Evolutionary conservation across 2,113 vertebrate genomes (phyloP), one percentile per base, ranked within the genome.

Genomic region (Oenanthe oenanthe): DNA sequence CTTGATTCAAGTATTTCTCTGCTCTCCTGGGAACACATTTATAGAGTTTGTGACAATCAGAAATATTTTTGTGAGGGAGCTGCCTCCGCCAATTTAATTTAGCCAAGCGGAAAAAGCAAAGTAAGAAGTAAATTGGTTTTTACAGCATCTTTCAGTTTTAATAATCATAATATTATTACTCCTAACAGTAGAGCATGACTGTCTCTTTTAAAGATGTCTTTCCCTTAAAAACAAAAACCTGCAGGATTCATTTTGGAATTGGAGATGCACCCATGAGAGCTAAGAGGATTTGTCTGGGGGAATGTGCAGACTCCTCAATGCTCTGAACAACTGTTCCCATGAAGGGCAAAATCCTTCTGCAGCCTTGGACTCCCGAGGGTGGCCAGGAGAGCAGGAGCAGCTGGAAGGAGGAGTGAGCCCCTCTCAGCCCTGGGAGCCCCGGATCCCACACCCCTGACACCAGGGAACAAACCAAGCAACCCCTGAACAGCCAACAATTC

Each of bases 81-180:
- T 76, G 80, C 84, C 73, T 89, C 63, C n/a, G 7, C 86, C 75
- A n/a, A 77, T 81, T 85, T 80, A 75, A 65, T 95, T 85, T 72
- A 77, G 81, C 74, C 74, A 66, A 81, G 73, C 2, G 1, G 78
- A 75, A 67, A 81, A 63, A 53, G 78, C 71, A 89, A 92, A 92
- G 54, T 38, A 75, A 81, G 73, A 24, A 91, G 75, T 72, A 85
- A 93, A 88, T 82, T 62, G 75, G 71, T 73, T 94, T 93, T 71
- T 77, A 89, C 45, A 70, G 84, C 60, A 73, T 65, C 79, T 63
- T 75, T 96, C 91, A 60, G 40, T 86, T 96, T 88, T 88, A 91
- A 80, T 83, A 83, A 91, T 73, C 66, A 42, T 88, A 91, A 77
- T 63, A 58, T 77, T 87, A 84, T 84, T 87, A 62, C 25, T 50